These are phyloP conservation scores for Drosophila macrospina DNA, from an alignment of 2,888 invertebrate genomes.

Conservation along the genomic window DNA sequence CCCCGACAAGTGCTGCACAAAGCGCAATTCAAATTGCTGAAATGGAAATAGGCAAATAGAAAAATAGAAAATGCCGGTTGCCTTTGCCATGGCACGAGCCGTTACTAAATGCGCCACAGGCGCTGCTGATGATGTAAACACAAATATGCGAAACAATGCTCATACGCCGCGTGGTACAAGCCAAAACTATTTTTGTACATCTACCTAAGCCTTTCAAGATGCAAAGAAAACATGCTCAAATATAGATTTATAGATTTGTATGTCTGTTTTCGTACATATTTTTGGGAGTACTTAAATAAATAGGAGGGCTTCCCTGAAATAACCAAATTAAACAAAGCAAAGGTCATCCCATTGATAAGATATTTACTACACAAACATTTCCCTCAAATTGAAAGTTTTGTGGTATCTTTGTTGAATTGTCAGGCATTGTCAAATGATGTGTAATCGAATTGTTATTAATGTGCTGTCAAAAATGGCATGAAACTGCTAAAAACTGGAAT, in stretches of 20 bases:
- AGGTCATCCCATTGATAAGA: not conserved
- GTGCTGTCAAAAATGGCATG: slow-evolving; percentile 27
- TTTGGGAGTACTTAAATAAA: not conserved
- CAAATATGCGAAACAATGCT: slow-evolving; percentile 37
- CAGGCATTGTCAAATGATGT: slow-evolving; percentile 30
- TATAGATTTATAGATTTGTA: not conserved
- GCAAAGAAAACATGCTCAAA: slow-evolving; percentile 11
- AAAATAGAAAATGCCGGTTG: slow-evolving; percentile 45
- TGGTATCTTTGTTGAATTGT: not conserved
- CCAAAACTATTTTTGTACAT: slow-evolving; percentile 35
- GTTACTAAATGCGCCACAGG: slow-evolving; percentile 31
- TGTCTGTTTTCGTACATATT: not conserved
- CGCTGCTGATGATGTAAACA: slow-evolving; percentile 62
- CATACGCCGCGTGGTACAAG: slow-evolving; percentile 55
- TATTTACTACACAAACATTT: not conserved
- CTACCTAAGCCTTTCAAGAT: slow-evolving; percentile 23
- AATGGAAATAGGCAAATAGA: slow-evolving; percentile 27
- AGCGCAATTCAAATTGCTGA: slow-evolving; percentile 37
- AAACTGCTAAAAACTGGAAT: slow-evolving; percentile 63
- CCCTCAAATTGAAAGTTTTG: not conserved
- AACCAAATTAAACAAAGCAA: not conserved
- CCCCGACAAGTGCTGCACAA: slow-evolving; percentile 46
- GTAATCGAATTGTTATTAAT: slow-evolving; percentile 30
- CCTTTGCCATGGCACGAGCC: slow-evolving; percentile 24
- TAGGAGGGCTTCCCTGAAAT: not conserved